These are phyloP conservation scores for Semnornis frantzii DNA, from an alignment of 2,113 vertebrate species.

Conservation along the genomic window DNA sequence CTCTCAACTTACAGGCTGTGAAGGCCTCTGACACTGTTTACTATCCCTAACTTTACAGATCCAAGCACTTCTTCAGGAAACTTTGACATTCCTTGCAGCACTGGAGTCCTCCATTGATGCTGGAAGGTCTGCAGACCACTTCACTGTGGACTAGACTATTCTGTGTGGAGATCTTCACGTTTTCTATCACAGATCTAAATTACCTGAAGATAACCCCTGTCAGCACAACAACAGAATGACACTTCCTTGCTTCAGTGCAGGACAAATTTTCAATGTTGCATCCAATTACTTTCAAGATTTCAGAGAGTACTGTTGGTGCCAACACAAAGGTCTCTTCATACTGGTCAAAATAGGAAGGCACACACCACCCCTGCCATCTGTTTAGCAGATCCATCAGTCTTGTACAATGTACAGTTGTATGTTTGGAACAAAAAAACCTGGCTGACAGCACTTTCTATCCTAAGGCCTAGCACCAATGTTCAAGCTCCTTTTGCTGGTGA, in stretches of 20 bases:
- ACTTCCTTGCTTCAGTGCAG: not conserved
- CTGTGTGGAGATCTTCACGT: not conserved
- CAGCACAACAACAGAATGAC: not conserved
- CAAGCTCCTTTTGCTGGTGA: not conserved
- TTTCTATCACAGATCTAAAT: not conserved
- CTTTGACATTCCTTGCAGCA: not conserved
- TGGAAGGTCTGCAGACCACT: not conserved
- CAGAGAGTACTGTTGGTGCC: not conserved
- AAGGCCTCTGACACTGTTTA: not conserved
- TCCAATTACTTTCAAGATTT: conserved; percentile 5
- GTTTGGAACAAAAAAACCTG: not conserved
- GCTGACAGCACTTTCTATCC: not conserved
- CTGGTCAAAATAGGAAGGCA: conserved; percentile 16
- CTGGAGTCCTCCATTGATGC: not conserved
- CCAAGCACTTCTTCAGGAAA: not conserved
- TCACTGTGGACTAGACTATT: not conserved
- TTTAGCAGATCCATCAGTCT: conserved; percentile 2
- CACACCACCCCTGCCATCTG: not conserved
- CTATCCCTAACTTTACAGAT: not conserved
- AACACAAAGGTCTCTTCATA: not conserved
- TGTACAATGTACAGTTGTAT: not conserved
- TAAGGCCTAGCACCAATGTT: not conserved
- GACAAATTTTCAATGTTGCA: not conserved
- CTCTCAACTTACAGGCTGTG: not conserved
- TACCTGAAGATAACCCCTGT: not conserved